These are phyloP conservation scores for Crematogaster levior DNA, from an alignment of 2,888 invertebrate genomes.

Conservation along the genomic window DNA sequence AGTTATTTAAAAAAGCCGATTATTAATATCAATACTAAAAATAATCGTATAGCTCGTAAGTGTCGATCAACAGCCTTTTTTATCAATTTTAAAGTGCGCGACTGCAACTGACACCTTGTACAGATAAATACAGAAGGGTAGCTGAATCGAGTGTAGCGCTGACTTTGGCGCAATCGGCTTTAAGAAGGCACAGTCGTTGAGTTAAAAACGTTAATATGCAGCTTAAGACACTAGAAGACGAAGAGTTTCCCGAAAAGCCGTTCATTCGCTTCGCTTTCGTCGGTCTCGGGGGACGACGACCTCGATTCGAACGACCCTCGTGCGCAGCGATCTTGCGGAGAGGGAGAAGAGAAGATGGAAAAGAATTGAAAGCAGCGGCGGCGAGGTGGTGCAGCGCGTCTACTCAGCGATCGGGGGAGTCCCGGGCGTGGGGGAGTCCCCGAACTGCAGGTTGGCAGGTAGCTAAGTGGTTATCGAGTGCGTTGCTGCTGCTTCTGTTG, in stretches of 20 bases:
- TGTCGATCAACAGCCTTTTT: background rate
- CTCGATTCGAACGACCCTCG: conserved; percentile 46
- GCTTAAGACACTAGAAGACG: conserved; percentile 29
- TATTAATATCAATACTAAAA: background rate
- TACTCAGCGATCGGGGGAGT: conserved; percentile 38
- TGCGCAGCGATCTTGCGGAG: conserved; percentile 41
- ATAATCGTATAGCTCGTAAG: background rate
- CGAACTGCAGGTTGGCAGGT: conserved; percentile 45
- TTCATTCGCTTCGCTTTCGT: conserved; percentile 46
- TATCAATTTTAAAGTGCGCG: background rate
- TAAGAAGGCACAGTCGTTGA: conserved; percentile 58
- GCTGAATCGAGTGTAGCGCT: conserved; percentile 9
- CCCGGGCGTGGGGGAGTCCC: background rate
- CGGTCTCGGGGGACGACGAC: conserved; percentile 31
- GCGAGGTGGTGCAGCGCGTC: conserved; percentile 49
- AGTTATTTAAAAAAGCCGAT: background rate
- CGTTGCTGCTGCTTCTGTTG: conserved; percentile 52
- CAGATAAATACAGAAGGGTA: background rate
- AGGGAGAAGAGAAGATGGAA: conserved; percentile 40
- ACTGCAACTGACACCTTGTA: background rate
- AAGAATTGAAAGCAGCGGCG: conserved; percentile 57
- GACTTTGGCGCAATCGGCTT: conserved; percentile 28
- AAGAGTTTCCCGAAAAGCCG: conserved; percentile 28
- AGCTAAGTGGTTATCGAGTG: conserved; percentile 45
- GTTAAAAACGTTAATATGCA: conserved; percentile 53